Evolutionary conservation across 2,113 vertebrate species (phyloP).

Genomic region (Capra hircus): DNA sequence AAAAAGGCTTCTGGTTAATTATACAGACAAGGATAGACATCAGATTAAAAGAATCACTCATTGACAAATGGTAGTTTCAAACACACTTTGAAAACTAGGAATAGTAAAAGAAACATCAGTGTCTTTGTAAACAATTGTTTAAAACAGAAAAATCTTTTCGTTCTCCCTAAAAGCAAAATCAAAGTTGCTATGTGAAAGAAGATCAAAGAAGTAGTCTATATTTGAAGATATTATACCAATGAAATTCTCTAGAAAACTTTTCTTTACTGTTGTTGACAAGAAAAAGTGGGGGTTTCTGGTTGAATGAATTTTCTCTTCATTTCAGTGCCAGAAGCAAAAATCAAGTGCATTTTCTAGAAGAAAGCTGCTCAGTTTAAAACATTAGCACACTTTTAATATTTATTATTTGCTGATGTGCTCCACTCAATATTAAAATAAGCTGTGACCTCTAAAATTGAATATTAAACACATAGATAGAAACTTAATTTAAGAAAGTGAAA

Average conservation of each 20-base stretch:
- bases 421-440: not conserved
- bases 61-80: not conserved
- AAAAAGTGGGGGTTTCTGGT: not conserved
- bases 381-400: not conserved
- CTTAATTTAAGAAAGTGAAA: not conserved
- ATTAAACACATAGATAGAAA: not conserved
- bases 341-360: not conserved
- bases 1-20: not conserved
- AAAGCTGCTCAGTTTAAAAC: not conserved
- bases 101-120: not conserved
- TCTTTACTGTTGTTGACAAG: not conserved
- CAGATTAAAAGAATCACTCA: not conserved
- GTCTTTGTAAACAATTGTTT: not conserved
- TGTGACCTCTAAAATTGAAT: not conserved
- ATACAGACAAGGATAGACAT: not conserved
- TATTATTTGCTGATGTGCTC: not conserved
- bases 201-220: not conserved
- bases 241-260: not conserved
- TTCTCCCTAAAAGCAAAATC: not conserved
- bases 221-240: not conserved
- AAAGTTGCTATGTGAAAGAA: not conserved
- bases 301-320: not conserved
- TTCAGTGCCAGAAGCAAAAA: not conserved
- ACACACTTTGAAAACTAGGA: not conserved
- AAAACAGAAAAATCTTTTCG: not conserved